phyloP scores from a whole-genome alignment of 2,113 vertebrate genomes.

The Platichthys flesus region DNA sequence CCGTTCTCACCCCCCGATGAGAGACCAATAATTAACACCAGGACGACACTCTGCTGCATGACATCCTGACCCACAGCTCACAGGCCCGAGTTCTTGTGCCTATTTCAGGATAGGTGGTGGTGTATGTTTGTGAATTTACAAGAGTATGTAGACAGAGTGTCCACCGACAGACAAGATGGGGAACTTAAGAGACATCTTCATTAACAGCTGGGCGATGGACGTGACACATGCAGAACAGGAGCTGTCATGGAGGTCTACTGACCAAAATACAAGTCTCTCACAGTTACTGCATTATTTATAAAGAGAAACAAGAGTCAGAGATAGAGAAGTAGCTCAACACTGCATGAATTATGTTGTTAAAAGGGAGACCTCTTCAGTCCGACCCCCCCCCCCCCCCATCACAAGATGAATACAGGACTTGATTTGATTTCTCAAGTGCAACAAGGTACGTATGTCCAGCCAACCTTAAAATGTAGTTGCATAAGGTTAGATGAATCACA shows the following conservation, averaged over 20 bases:
- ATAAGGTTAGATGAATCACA: constrained; percentile 21
- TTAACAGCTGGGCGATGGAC: neutral
- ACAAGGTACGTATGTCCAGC: constrained; percentile 14
- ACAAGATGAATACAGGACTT: constrained; percentile 3
- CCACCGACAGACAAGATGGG: neutral
- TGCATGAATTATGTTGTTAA: neutral
- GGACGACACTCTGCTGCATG: constrained; percentile 27
- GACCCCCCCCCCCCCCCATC: too few relatives aligned
- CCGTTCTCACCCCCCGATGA: constrained; percentile 44
- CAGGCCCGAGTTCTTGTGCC: neutral
- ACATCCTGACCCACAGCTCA: constrained; percentile 31
- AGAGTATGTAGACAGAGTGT: constrained; percentile 19
- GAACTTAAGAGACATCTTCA: constrained; percentile 19
- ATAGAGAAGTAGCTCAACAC: neutral
- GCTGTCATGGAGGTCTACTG: too few relatives aligned
- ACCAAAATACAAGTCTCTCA: too few relatives aligned
- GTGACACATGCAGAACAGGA: too few relatives aligned
- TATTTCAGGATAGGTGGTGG: constrained; percentile 46
- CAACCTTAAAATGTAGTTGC: constrained; percentile 15
- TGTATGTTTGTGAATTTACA: constrained; percentile 8
- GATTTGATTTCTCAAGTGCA: constrained; percentile 46
- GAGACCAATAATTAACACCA: constrained; percentile 50
- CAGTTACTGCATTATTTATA: too few relatives aligned
- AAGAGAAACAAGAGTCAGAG: too few relatives aligned
- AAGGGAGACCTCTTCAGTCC: neutral